phyloP scores from a whole-genome alignment of 2,797 vertebrate species.

The Pagetopsis macropterus region DNA sequence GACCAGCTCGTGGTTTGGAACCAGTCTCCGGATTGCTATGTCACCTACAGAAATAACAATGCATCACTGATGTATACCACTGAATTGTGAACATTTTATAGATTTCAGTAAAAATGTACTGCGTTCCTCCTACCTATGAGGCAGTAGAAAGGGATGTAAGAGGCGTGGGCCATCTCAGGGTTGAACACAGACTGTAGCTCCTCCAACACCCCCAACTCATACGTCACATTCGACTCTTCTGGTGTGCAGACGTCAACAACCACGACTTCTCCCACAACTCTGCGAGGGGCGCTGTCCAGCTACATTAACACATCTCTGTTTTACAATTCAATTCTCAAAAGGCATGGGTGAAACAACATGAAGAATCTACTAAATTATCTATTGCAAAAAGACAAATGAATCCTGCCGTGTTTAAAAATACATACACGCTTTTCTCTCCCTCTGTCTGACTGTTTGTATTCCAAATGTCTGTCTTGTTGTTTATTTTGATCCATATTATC shows the following conservation, averaged over 20 bases:
- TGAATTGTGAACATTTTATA: background rate
- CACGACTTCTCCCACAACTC: slow-evolving; percentile 83
- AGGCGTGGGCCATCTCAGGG: slow-evolving; percentile 94
- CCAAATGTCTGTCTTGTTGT: slow-evolving; percentile 8
- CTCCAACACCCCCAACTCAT: slow-evolving; percentile 87
- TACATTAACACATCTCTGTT: slow-evolving; percentile 41
- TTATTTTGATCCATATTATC: background rate
- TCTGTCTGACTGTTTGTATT: slow-evolving; percentile 5
- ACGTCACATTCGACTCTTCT: slow-evolving; percentile 78
- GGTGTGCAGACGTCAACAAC: slow-evolving; percentile 84
- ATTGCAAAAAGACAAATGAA: slow-evolving; percentile 9
- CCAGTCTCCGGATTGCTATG: slow-evolving; percentile 84
- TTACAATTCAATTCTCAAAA: slow-evolving; percentile 8
- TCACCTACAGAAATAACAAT: slow-evolving; percentile 84
- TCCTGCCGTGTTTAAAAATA: slow-evolving; percentile 6
- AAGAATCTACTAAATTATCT: background rate
- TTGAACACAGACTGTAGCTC: slow-evolving; percentile 96
- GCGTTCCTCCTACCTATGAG: slow-evolving; percentile 88
- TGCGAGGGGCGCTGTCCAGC: slow-evolving; percentile 77
- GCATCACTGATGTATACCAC: background rate
- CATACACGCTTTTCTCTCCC: background rate
- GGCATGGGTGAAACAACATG: background rate
- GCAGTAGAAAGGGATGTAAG: slow-evolving; percentile 96
- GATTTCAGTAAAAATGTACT: background rate
- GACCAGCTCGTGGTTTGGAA: slow-evolving; percentile 91